Percentiles rank a stretch among this genome's conserved stretches.
These are phyloP conservation scores for Euzetes globulus DNA, from an alignment of 2,888 invertebrate genomes.

Conservation along the genomic window DNA sequence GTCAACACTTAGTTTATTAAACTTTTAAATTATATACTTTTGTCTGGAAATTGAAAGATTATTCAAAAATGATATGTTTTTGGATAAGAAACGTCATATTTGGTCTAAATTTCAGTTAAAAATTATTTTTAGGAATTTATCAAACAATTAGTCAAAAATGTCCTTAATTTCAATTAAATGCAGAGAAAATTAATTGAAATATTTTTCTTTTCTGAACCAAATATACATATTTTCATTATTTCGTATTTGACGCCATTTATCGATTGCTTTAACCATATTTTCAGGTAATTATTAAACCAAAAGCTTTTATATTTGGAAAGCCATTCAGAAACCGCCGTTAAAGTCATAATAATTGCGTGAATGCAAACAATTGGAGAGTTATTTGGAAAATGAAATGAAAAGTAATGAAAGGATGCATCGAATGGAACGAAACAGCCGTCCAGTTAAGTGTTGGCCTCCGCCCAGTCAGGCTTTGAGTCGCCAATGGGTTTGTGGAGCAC, in stretches of 20 bases:
- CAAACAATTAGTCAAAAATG: too few relatives aligned
- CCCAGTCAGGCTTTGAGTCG: constrained; percentile 26
- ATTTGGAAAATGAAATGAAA: neutral
- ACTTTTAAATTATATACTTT: neutral
- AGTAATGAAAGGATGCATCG: constrained; percentile 16
- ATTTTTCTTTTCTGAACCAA: too few relatives aligned
- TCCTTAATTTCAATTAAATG: too few relatives aligned
- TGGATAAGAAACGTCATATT: neutral
- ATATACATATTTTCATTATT: too few relatives aligned
- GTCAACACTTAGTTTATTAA: neutral
- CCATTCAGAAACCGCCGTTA: neutral
- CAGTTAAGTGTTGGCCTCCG: constrained; percentile 23
- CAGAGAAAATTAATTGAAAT: too few relatives aligned
- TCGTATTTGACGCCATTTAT: too few relatives aligned
- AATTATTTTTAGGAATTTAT: too few relatives aligned
- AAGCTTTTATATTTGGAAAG: neutral
- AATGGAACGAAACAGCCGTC: constrained; percentile 3
- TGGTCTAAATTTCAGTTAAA: too few relatives aligned
- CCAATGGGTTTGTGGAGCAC: constrained; percentile 21
- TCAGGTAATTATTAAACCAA: too few relatives aligned
- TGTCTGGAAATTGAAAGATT: neutral
- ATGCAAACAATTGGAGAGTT: neutral
- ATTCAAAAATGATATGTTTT: neutral
- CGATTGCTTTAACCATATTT: too few relatives aligned
- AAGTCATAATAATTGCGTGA: neutral